phyloP scores from a whole-genome alignment of 2,113 vertebrate species.

The Otus sunia region DNA sequence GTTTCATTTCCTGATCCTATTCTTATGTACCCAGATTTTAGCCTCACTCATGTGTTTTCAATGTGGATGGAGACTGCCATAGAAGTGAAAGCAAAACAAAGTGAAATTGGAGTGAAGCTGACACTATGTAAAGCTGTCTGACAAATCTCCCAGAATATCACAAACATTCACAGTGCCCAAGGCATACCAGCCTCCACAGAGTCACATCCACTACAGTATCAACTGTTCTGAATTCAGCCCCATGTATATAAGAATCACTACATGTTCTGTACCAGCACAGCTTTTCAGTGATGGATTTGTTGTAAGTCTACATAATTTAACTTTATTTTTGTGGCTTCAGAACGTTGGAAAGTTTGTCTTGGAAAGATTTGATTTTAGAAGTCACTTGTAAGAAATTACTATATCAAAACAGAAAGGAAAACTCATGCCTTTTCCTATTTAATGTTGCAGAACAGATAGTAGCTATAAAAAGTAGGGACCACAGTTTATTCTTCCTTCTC shows the following conservation, averaged over 20 bases:
- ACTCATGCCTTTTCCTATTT: background rate
- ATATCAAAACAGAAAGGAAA: background rate
- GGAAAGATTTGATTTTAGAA: background rate
- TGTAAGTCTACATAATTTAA: background rate
- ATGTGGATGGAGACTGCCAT: background rate
- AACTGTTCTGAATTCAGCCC: background rate
- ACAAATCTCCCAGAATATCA: background rate
- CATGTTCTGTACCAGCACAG: background rate
- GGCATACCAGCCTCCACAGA: background rate
- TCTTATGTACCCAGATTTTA: background rate
- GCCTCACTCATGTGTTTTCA: background rate
- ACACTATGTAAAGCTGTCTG: background rate
- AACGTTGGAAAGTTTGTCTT: background rate
- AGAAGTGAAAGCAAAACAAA: background rate
- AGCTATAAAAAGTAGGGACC: background rate
- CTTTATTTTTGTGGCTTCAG: background rate
- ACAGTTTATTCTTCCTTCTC: background rate
- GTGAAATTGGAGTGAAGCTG: background rate
- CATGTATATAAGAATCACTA: background rate
- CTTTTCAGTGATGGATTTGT: background rate
- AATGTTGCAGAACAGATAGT: background rate
- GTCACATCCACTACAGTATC: background rate
- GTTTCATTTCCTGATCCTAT: background rate
- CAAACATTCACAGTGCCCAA: background rate
- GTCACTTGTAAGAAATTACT: background rate